Conservation (phyloP, 2,797 vertebrate genomes). For the Darevskia nairensis region DNA sequence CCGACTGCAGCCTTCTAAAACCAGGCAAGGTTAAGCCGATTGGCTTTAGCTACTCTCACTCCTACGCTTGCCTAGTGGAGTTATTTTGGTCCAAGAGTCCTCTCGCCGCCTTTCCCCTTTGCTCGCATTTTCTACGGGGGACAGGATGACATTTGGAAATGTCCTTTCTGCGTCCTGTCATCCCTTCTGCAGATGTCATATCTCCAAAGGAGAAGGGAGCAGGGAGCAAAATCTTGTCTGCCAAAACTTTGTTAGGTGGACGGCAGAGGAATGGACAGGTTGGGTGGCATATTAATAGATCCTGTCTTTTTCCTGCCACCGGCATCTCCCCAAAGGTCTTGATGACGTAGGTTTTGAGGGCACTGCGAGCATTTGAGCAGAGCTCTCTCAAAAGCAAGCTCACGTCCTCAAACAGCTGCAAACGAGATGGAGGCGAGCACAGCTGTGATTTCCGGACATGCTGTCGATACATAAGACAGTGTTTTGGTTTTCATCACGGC, state of each 20-base stretch:
- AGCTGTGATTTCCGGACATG: not conserved
- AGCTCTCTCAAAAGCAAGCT: not conserved
- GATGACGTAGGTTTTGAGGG: not conserved
- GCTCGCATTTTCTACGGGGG: not conserved
- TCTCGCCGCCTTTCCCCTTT: not conserved
- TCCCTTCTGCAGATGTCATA: not conserved
- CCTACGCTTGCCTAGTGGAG: not conserved
- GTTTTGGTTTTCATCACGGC: not conserved
- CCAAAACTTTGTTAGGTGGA: conserved; percentile 28
- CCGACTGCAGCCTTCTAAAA: not conserved
- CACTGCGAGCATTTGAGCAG: not conserved
- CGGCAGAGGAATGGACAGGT: conserved; percentile 26
- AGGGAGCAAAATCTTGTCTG: conserved; percentile 6
- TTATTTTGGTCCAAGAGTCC: not conserved
- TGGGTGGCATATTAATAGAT: not conserved
- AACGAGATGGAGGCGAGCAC: not conserved
- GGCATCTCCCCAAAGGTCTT: conserved; percentile 6
- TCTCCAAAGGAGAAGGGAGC: not conserved
- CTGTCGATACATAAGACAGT: not conserved
- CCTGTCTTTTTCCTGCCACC: not conserved
- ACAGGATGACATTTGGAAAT: not conserved
- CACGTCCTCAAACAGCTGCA: not conserved
- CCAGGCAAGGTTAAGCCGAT: not conserved
- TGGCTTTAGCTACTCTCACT: not conserved
- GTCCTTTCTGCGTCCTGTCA: not conserved